Evolutionary conservation across 2,113 vertebrate species (phyloP), one percentile per base, ranked within the genome.

Genomic region (Pelvicachromis taeniatus): DNA sequence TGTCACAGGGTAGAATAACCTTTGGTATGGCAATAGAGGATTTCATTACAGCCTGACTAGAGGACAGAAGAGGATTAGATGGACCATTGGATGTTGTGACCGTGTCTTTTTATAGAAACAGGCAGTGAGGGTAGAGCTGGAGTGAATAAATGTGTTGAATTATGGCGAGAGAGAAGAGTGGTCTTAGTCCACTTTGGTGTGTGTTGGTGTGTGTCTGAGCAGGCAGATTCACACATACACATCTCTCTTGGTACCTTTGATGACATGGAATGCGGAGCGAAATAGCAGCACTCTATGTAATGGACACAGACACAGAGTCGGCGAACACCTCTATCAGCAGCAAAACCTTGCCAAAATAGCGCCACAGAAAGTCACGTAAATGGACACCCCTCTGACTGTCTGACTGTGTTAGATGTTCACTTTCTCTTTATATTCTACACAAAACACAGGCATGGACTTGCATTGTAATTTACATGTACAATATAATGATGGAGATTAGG

Each of bases 281-380:
- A 93, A 94, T 93, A 90, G 91, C 92, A 91, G 93, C 92, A 90
- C 92, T 94, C 90, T 89, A 61, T 81, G 84, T 93, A 94, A 95
- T 94, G 92, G 92, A 93, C 80, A 87, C 73, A 84, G 77, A 59
- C 84, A 89, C 59, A 61, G 82, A 84, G 82, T 85, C 87, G 85
- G 82, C 61, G 35, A 80, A 88, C 35, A 86, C 78, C 85, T 83
- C 80, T 86, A 84, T 88, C 85, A 81, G 48, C 50, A 58, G 80
- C 80, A 61, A 79, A 90, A 85, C 52, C 80, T 83, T 4, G 33
- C 56, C 54, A 50, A 89, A 85, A 85, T 82, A 84, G 79, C 87
- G 35, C 45, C 80, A 78, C 13, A 53, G 38, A 75, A 88, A 88
- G 81, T 81, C 81, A 80, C 81, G 29, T 16, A 45, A 26, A 88